Base-by-base conservation (phyloP, 2,888 invertebrate species). In the Synanthedon vespiformis region DNA sequence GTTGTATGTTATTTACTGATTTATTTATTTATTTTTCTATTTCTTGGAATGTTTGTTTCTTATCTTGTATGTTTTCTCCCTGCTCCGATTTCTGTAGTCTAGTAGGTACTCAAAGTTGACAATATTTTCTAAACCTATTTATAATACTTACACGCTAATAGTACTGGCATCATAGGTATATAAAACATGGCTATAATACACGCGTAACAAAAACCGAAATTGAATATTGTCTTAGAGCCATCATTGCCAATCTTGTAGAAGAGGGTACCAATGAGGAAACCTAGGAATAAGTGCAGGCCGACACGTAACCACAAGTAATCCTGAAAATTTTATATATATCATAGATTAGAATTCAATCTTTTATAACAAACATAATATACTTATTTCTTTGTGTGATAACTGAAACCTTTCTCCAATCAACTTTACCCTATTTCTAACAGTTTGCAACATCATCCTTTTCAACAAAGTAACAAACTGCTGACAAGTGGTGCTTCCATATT, bases 121-220 rank as follows among this genome's bases (percentile, higher is more conserved):
- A 34, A 34, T 10, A 34, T 34, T 34, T 34, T 34, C 34, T 10
- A 34, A 10, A 34, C 8, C 10, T 34, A 34, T 10, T 34, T 34
- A 34, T 10, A 44, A 52, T 64, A 89, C 93, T 92, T 86, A 95
- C 95, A 95, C 62, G 93, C 90, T 58, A 95, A 77, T 51, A 95
- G 77, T 48, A 94, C 90, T 2, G 95, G 95, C 89, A 95, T 90
- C 92, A 95, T 92, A 0, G 95, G 94, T 52, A 94, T 89, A 69
- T 94, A 95, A 65, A 95, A 88, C 77, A 94, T 93, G 34, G 92
- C 91, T 56, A 95, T 94, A 14, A 93, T 88, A 56, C 93, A 93
- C 1, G 93, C 92, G 67, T 93, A 95, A 64, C 93, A 94, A 71
- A 94, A 95, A 10, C 95, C 95, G 67, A 94, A 95, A 77, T 95